Conservation (phyloP, 2,113 vertebrate genomes). For the Corapipo altera region DNA sequence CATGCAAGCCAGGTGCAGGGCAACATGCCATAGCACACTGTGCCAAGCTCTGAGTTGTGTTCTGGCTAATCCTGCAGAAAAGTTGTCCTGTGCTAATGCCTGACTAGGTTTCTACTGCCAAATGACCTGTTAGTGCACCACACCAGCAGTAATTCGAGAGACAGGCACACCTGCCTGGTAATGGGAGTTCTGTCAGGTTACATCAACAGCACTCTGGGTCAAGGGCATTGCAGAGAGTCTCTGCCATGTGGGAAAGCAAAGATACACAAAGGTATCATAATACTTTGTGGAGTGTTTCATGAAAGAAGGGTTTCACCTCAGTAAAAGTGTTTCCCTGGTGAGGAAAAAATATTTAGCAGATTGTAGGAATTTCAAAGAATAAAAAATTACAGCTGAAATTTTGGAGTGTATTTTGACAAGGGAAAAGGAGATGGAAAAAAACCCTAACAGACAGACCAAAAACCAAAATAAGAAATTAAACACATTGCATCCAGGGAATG, state of each 20-base stretch:
- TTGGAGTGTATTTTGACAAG: background rate
- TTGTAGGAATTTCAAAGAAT: background rate
- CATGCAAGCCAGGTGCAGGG: rapidly evolving
- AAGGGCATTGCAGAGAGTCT: background rate
- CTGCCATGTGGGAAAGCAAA: background rate
- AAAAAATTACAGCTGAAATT: background rate
- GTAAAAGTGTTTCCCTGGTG: background rate
- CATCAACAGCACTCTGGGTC: background rate
- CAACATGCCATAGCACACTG: rapidly evolving
- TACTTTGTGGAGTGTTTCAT: background rate
- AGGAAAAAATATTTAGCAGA: background rate
- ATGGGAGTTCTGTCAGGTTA: background rate
- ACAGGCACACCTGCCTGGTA: background rate
- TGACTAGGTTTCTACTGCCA: background rate
- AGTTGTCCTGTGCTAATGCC: background rate
- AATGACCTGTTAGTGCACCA: background rate
- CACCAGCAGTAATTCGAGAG: background rate
- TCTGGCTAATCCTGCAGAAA: background rate
- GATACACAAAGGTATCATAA: background rate
- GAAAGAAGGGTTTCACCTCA: background rate
- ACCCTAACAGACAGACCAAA: background rate
- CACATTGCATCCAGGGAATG: background rate
- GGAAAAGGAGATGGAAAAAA: background rate
- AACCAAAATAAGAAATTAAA: background rate
- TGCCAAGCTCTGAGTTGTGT: background rate